A percentile compares a stretch with the other conserved stretches of the same genome.
Conservation (phyloP, 1,140 invertebrate species). For the Plutomurus gul region DNA sequence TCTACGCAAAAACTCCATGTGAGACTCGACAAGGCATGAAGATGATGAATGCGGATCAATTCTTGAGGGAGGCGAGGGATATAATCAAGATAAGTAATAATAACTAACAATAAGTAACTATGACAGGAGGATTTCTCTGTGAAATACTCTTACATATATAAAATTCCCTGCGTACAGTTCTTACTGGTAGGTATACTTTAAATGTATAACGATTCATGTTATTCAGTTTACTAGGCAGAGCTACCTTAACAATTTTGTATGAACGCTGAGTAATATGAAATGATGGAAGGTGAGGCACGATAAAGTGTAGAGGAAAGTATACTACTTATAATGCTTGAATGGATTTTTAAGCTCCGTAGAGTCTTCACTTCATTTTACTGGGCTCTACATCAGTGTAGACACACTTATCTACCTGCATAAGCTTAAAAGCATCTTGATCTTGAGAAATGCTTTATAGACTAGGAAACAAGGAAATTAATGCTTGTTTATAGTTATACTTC, state of each 20-base stretch:
- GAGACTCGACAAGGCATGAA: constrained; percentile 4
- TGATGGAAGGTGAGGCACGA: not conserved
- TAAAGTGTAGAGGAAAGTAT: not conserved
- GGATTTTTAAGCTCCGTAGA: too few species aligned
- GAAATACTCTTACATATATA: too few species aligned
- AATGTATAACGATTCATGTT: too few species aligned
- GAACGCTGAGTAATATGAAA: constrained; percentile 1
- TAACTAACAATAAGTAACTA: constrained; percentile 19
- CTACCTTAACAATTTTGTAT: too few species aligned
- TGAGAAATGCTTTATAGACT: constrained; percentile 15
- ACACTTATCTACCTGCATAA: too few species aligned
- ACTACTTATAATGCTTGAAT: not conserved
- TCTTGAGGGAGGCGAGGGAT: constrained; percentile 10
- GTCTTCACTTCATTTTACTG: not conserved
- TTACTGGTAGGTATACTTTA: not conserved
- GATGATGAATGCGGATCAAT: constrained; percentile 35
- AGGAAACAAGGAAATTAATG: constrained; percentile 18
- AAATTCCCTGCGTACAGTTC: too few species aligned
- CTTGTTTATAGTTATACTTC: not conserved
- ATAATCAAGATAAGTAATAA: constrained; percentile 33
- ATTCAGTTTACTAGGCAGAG: too few species aligned
- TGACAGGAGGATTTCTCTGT: not conserved
- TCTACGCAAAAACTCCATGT: not conserved
- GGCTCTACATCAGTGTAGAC: too few species aligned
- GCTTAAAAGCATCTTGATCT: constrained; percentile 24